Base-by-base conservation (phyloP, 2,888 invertebrate genomes). In the Nephrocerus scutellatus region DNA sequence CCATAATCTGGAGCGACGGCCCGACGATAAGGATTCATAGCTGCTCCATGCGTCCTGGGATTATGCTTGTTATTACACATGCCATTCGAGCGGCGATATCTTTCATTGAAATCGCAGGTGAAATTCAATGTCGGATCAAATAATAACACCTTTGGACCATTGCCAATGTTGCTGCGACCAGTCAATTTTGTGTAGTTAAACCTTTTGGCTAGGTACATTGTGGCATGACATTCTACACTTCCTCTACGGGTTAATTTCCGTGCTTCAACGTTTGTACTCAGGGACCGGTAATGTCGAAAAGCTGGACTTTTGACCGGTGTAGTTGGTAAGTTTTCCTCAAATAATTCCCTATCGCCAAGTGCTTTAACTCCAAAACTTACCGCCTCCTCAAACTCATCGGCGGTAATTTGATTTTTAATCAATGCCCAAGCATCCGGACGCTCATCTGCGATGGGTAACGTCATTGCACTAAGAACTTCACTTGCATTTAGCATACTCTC, bases 1-100 rank as follows among this genome's bases (percentile, higher is more conserved):
- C 75, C 77, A 60, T 89, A 90, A 55, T 77, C 79, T 1, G 88
- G 77, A 0, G 80, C 76, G 6, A 89, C 59, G n/a, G 76, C 74
- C 12, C 69, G 74, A 37, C 82, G 72, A 52, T 83, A 89, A 0
- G 85, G 82, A n/a, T 74, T 77, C 59, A 80, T 77, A 0, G 84
- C 75, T 0, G 80, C 77, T 0, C 90, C 90, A 72, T 75, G 82
- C 3, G 68, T 66, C n/a, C 71, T 60, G 0, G 81, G 78, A 48
- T 82, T 69, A 7, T 70, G 52, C 41, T 79, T 60, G 60, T 83
- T 85, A 59, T 90, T 90, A 61, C 90, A 90, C 4, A 75, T 75
- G 0, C 89, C 90, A 51, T 85, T 80, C 23, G 75, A 71, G 1
- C 72, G 73, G 13, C 89, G 70, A 60, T 81, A 89, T 51, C 72